Percentiles rank a stretch among this genome's conserved stretches.
phyloP scores from a whole-genome alignment of 92 coral and sea anemone genomes.

The Phenganax stokvisi region DNA sequence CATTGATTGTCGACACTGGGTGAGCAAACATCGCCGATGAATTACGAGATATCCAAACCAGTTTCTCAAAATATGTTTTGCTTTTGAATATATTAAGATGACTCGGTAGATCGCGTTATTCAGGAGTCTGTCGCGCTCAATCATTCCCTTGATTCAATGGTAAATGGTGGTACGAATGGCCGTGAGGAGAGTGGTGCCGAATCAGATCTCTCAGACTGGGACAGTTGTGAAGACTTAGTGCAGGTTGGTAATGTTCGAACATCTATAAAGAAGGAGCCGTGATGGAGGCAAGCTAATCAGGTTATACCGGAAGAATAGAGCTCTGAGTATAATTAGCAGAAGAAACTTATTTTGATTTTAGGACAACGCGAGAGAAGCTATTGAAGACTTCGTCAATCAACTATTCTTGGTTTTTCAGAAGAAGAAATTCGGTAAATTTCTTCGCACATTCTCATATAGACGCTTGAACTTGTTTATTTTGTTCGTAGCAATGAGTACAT shows the following conservation, averaged over 20 bases:
- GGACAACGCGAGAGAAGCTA: slow-evolving; percentile 38
- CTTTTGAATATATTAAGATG: slow-evolving; percentile 1
- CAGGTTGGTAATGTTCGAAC: background rate
- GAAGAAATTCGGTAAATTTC: slow-evolving; percentile 5
- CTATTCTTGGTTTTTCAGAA: slow-evolving; percentile 16
- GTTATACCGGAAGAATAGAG: background rate
- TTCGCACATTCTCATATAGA: background rate
- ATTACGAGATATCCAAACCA: no score
- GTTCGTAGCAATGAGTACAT: background rate
- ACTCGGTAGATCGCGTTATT: slow-evolving; percentile 55
- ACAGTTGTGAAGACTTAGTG: slow-evolving; percentile 78
- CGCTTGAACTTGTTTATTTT: background rate
- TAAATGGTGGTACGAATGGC: slow-evolving; percentile 25
- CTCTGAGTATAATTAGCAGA: no score
- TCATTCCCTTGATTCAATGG: slow-evolving; percentile 61
- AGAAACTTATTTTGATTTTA: background rate
- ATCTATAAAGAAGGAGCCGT: background rate
- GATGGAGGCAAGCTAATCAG: background rate
- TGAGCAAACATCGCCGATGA: no score
- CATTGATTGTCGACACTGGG: no score
- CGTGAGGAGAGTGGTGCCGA: slow-evolving; percentile 41
- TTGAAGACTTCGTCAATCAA: slow-evolving; percentile 26
- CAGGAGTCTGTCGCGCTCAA: slow-evolving; percentile 94
- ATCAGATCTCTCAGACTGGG: slow-evolving; percentile 81
- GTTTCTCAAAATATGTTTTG: background rate